Conservation (phyloP, 2,113 vertebrate species). For the Donacobius atricapilla region DNA sequence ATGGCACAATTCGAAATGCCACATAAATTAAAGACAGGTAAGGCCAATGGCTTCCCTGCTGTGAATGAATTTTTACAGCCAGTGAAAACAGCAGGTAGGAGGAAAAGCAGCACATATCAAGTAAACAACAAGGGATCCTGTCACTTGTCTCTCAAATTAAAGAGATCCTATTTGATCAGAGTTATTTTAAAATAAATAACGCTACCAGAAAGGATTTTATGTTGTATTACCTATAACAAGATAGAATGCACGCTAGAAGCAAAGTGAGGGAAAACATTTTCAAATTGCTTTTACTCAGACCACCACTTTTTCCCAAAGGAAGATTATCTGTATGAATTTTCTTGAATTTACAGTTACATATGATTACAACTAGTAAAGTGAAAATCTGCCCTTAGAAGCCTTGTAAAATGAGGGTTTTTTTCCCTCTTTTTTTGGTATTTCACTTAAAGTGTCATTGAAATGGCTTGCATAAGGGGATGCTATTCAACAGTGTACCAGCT, state of each 20-base stretch:
- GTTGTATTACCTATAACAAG: background rate
- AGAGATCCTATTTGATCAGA: background rate
- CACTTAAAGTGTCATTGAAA: conserved; percentile 10
- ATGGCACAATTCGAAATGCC: conserved; percentile 56
- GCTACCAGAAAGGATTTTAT: background rate
- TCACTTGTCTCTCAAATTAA: conserved; percentile 28
- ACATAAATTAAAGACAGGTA: conserved; percentile 72
- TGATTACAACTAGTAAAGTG: background rate
- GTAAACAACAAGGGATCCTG: conserved; percentile 56
- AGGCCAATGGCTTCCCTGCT: conserved; percentile 37
- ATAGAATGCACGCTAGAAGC: background rate
- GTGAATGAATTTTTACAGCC: conserved; percentile 29
- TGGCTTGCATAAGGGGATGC: background rate
- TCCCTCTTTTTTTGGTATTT: background rate
- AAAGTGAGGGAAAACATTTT: conserved; percentile 16
- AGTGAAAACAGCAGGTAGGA: conserved; percentile 5
- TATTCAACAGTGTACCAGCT: background rate
- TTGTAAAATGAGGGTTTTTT: background rate
- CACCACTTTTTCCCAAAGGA: background rate
- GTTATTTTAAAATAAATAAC: conserved; percentile 31
- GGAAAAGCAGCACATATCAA: background rate
- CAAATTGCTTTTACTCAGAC: background rate
- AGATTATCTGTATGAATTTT: conserved; percentile 13
- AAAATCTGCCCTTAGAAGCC: background rate
- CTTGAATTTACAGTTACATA: background rate